These are phyloP conservation scores for Dasypolia templi DNA, from an alignment of 2,888 invertebrate species.

Conservation along the genomic window DNA sequence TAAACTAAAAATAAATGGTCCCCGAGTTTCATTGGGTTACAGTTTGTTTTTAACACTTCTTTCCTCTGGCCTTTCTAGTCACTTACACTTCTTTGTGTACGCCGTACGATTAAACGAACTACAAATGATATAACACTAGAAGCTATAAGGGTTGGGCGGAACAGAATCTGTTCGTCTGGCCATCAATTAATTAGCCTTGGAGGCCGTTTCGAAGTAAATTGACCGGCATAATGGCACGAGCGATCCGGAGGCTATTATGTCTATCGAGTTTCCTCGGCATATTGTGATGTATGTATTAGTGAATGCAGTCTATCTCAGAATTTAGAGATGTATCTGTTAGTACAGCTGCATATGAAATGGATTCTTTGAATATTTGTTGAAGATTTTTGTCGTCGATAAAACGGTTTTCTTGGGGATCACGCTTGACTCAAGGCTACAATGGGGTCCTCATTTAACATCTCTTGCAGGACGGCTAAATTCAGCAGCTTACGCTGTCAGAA, in stretches of 20 bases:
- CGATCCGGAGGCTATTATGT: slow-evolving; percentile 12
- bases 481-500: too few relatives aligned
- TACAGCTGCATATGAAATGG: too few relatives aligned
- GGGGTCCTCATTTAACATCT: too few relatives aligned
- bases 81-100: not conserved
- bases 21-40: not conserved
- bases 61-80: not conserved
- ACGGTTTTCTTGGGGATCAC: too few relatives aligned
- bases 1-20: too few relatives aligned
- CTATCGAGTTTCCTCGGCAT: slow-evolving; percentile 24
- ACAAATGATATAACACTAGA: not conserved
- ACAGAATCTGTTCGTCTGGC: slow-evolving; percentile 20
- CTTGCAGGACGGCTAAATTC: too few relatives aligned
- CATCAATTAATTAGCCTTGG: slow-evolving; percentile 49
- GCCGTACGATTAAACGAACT: slow-evolving; percentile 1
- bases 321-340: too few relatives aligned
- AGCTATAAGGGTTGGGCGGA: not conserved
- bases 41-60: not conserved
- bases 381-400: too few relatives aligned
- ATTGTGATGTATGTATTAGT: not conserved
- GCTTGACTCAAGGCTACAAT: too few relatives aligned
- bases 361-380: too few relatives aligned
- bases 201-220: slow-evolving; percentile 45
- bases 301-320: not conserved
- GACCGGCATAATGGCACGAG: slow-evolving; percentile 46